Base-by-base conservation (phyloP, 2,888 invertebrate genomes). In the Cataglyphis cursor region DNA sequence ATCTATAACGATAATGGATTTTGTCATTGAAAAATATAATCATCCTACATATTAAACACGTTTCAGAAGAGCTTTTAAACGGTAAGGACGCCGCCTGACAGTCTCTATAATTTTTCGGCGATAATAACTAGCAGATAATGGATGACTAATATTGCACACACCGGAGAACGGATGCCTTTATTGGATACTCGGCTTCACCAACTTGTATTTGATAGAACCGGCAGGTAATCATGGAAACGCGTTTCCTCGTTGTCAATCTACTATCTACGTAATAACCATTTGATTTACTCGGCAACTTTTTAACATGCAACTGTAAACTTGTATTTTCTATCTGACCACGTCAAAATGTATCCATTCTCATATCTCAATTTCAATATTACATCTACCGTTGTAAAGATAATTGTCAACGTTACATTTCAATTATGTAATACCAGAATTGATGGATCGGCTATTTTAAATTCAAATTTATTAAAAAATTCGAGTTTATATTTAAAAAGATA, bases 81-180 rank as follows among this genome's bases (percentile, higher is more conserved):
- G 28, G 38, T 35, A 10, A 75, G 48, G 12, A 21, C 18, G 21
- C 62, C 44, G 18, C 15, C 18, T 18, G 35, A 38, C 38, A 38
- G 24, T n/a, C 24, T 54, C 9, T 38, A 28, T 28, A 24, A 59
- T 61, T 68, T 48, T 61, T 74, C 28, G 35, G 38, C 15, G 66
- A 57, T 64, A 75, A 62, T 65, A 54, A 78, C 41, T 57, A 48
- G 66, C 54, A 28, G 80, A 21, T 85, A 75, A 85, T 59, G 65
- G 82, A 87, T 73, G 78, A 76, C 72, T 62, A 84, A 88, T 85
- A 85, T 86, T 72, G 81, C 81, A 81, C 81, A 75, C 74, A 76
- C 76, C 85, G 61, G 73, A 75, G 61, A 73, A 38, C 48, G 65
- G 83, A 87, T 73, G 88, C 68, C 75, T 87, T 68, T 64, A 84